phyloP scores from a whole-genome alignment of 2,113 vertebrate species.

The Quiscalus mexicanus region DNA sequence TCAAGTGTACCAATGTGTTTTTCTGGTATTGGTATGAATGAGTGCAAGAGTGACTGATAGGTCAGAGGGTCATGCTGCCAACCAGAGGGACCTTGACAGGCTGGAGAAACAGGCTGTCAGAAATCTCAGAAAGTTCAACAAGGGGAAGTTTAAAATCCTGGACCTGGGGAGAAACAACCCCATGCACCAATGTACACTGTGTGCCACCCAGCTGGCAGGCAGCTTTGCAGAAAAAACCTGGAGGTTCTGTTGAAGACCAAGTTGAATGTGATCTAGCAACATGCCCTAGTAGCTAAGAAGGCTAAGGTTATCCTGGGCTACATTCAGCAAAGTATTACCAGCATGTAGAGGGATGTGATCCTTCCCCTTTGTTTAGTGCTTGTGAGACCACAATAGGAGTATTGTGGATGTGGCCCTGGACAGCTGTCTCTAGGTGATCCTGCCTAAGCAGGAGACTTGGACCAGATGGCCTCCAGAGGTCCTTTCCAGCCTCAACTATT shows the following conservation, averaged over 20 bases:
- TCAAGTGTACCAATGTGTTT: neutral
- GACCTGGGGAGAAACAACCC: neutral
- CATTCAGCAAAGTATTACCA: neutral
- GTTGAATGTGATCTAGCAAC: neutral
- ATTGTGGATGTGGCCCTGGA: neutral
- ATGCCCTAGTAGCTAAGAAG: neutral
- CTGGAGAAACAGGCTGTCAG: neutral
- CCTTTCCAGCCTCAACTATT: neutral
- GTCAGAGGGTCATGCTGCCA: neutral
- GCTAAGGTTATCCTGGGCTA: neutral
- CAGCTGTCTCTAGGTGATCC: neutral
- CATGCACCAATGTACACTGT: rapidly evolving
- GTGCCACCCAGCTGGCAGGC: neutral
- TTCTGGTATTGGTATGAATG: neutral
- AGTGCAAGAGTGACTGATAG: neutral
- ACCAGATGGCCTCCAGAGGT: neutral
- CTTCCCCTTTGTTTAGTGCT: neutral
- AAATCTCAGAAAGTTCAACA: neutral
- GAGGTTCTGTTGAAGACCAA: neutral
- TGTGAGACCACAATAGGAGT: neutral
- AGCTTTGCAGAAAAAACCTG: neutral
- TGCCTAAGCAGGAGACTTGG: neutral
- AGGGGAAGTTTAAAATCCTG: neutral
- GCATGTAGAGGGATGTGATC: neutral
- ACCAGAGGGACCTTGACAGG: neutral